phyloP scores from a whole-genome alignment of 2,888 invertebrate genomes.

The Iselma pallidipennis region DNA sequence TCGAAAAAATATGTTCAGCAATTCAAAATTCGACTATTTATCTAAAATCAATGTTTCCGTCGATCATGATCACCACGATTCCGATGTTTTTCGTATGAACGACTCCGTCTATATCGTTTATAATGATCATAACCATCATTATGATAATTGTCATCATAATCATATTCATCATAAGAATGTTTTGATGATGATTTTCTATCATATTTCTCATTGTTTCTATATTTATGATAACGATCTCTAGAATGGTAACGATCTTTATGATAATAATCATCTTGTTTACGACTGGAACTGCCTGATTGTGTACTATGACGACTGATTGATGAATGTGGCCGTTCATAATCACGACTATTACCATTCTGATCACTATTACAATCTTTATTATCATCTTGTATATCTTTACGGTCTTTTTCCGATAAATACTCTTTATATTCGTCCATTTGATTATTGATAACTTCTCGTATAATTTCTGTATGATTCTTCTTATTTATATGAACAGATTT shows the following conservation, averaged over 20 bases:
- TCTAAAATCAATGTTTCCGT: not conserved
- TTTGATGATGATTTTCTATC: not conserved
- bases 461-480: constrained; percentile 62
- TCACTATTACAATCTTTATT: constrained; percentile 5
- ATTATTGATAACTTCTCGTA: constrained; percentile 63
- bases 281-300: constrained; percentile 20
- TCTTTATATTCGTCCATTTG: constrained; percentile 56
- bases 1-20: not conserved
- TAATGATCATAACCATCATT: constrained; percentile 2
- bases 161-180: not conserved
- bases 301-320: constrained; percentile 26
- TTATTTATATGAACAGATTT: constrained; percentile 60
- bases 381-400: not conserved
- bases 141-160: not conserved
- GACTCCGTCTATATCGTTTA: not conserved
- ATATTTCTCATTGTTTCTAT: not conserved
- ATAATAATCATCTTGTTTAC: not conserved
- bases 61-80: constrained; percentile 3
- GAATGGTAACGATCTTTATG: not conserved
- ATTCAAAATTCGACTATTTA: constrained; percentile 5
- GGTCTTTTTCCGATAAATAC: constrained; percentile 34
- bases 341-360: constrained; percentile 5
- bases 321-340: constrained; percentile 28
- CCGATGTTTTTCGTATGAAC: constrained; percentile 1
- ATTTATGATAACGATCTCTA: not conserved